phyloP scores from a whole-genome alignment of 1,140 invertebrate genomes.

The Eueides isabella region DNA sequence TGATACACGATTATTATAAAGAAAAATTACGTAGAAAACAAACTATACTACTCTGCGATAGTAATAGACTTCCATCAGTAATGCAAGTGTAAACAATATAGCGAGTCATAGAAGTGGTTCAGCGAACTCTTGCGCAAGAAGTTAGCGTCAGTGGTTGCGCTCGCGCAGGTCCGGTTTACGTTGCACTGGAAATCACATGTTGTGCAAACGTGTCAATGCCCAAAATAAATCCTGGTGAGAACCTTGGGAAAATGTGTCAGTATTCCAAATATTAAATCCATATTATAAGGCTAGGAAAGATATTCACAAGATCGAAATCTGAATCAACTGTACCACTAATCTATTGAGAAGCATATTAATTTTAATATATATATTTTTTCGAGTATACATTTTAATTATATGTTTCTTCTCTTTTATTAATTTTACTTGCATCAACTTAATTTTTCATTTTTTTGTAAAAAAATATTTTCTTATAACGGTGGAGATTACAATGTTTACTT shows the following conservation, averaged over 20 bases:
- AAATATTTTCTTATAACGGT: background rate
- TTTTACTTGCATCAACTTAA: background rate
- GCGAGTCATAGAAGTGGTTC: conserved; percentile 67
- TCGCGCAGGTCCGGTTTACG: conserved; percentile 64
- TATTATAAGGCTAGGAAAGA: no score
- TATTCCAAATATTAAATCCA: background rate
- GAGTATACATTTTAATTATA: background rate
- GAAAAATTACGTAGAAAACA: background rate
- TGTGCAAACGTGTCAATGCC: conserved; percentile 63
- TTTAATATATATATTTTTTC: no score
- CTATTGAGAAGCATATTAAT: no score
- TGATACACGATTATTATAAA: no score
- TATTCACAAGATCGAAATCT: background rate
- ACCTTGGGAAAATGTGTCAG: conserved; percentile 42
- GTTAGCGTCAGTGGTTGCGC: conserved; percentile 45
- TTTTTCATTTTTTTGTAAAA: background rate
- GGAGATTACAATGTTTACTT: background rate
- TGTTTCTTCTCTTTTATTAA: background rate
- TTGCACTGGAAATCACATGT: conserved; percentile 67
- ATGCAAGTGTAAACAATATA: conserved; percentile 22
- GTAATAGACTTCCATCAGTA: background rate
- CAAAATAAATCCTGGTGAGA: conserved; percentile 54
- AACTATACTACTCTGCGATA: background rate
- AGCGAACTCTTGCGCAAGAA: conserved; percentile 73
- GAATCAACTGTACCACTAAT: no score